Evolutionary conservation across 2,797 vertebrate species (phyloP), one percentile per base, ranked within the genome.

Genomic region (Notolepis coatsorum): DNA sequence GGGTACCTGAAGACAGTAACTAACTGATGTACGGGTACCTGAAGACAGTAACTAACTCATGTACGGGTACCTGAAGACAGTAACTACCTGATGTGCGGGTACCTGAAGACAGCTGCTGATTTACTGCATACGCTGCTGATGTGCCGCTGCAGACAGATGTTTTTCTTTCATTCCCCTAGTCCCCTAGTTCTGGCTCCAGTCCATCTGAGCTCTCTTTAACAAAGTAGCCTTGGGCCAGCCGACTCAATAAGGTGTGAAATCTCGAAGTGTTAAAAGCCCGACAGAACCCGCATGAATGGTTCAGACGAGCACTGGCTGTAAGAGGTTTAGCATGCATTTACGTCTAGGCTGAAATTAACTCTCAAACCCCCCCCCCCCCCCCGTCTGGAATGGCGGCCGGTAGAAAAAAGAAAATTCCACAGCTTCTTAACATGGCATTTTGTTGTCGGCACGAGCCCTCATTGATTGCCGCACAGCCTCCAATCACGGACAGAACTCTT

Each of bases 201-300:
- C 83, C 84, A 85, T 71, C 54, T 23, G 68, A 42, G 75, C 64
- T 68, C 23, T 42, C 65, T n/a, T n/a, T 84, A 83, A 86, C 79
- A 82, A n/a, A 82, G 86, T 62, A 73, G 78, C 84, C 68, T 51
- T 4, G 18, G 82, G 85, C 77, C 49, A 43, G 78, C 73, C 80
- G 69, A 82, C 75, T 88, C 83, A 84, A 86, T 88, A 77, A 77
- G 77, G 75, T 82, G 77, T 83, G 49, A 70, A 85, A 84, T 87
- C 75, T 78, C 9, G 23, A 75, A 84, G 73, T 63, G 75, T 67
- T 75, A 60, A 56, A 68, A 70, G 75, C n/a, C 75, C 80, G 79
- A 80, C 58, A 55, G 68, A 75, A 62, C 41, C n/a, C 17, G 5
- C 54, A 68, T 63, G 66, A 64, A 75, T 57, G 28, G 38, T 54